Base-by-base conservation (phyloP, 2,888 invertebrate genomes). In the Brachypalpus laphriformis region DNA sequence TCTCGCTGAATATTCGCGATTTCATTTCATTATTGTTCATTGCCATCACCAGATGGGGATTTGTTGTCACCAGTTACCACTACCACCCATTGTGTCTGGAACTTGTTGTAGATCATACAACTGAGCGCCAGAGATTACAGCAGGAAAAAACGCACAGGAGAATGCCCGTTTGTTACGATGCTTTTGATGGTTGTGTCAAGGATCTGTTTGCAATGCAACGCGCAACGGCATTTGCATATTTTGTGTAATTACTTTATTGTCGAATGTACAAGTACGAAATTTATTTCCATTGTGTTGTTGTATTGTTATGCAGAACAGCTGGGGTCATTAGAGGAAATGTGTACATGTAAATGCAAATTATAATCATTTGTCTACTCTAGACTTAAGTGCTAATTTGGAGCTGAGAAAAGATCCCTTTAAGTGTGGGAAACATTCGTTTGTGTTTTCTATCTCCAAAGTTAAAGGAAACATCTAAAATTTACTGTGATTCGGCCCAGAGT, bases 21-120 rank as follows among this genome's bases (percentile, higher is more conserved):
- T 85, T 81, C 74, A 71, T 85, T 85, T 85, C 75, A 81, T 81
- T 85, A 81, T 85, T 85, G 81, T 85, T 81, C 85, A 81, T 71
- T 81, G 83, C 80, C 68, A 74, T 63, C 70, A 31, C 85, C 85
- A 85, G 85, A 81, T 80, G 85, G 81, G 59, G 71, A 75, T 85
- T 75, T 85, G 83, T 74, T 80, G 80, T 80, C 80, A 71, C 82
- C 59, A 59, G 20, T 25, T 22, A 37, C 57, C 11, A 57, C 22
- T 16, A 11, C n/a, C 51, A 63, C 9, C 63, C 54, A 42, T 45
- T 65, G 31, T 42, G 59, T 68, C 66, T 76, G 66, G 65, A 6
- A 34, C 7, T 56, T 31, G 57, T 34, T 56, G 74, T 70, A 70
- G 56, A 45, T 56, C 45, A 54, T 68, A 42, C 28, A 18, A 54